Evolutionary conservation across 1,140 invertebrate genomes (phyloP), one percentile per base, ranked within the genome.

Genomic region (Magallana angulata): DNA sequence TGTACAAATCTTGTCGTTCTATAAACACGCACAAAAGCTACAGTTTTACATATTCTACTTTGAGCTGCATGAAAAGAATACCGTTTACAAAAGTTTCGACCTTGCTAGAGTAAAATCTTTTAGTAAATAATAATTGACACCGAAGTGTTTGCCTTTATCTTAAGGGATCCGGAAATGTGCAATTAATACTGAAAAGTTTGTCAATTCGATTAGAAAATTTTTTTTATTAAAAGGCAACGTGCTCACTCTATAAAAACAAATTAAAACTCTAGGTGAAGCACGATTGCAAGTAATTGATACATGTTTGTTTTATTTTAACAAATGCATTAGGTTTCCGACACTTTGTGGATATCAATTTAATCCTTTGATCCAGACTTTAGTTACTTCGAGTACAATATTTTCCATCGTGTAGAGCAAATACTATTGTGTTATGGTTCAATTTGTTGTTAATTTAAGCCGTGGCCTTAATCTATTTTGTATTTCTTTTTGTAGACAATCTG

Each of bases 401-500:
- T 76, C 24, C 8, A 30, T 76, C 68, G 24, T 76, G 68, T 76
- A 76, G 68, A 30, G 68, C 24, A 76, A 76, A 76, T 76, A 76
- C 68, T 76, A 76, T 76, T 76, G 18, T 68, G 18, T 36, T 12
- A 76, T 24, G 24, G 68, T 76, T 7, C 8, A 36, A 76, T 76
- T 36, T 76, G 36, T 76, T 76, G 24, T 76, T 76, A 76, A 24
- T 71, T 24, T 76, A 36, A 76, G 18, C 68, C 24, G 68, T 76
- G 68, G 24, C 24, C 68, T 76, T 76, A 76, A 76, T 76, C 68
- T 76, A 76, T 76, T 76, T 76, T 76, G 68, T 76, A 76, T 76
- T 76, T 76, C 68, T 76, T 76, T 76, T 76, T 76, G 68, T 76
- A 76, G 68, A 76, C 68, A 76, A 76, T 76, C 36, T 76, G 68